These are phyloP conservation scores for Cerastis leucographa DNA, from an alignment of 2,888 invertebrate genomes.

Conservation along the genomic window DNA sequence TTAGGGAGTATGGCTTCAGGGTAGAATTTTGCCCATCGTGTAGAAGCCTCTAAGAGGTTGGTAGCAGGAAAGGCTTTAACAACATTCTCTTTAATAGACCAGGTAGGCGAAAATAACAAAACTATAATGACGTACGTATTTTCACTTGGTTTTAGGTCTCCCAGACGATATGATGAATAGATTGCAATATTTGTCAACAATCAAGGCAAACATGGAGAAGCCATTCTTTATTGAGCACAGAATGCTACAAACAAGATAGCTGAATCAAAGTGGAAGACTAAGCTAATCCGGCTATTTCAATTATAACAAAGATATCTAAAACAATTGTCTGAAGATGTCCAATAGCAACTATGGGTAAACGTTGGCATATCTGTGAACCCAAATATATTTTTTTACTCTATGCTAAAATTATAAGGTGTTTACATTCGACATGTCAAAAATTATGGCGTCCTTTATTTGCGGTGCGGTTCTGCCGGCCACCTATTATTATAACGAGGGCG, in stretches of 20 bases:
- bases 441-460: constrained; percentile 82
- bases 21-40: constrained; percentile 32
- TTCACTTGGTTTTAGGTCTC: background rate
- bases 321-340: background rate
- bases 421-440: constrained; percentile 85
- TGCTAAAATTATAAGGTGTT: constrained; percentile 83
- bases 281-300: background rate
- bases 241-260: background rate
- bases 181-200: background rate
- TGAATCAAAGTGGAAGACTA: background rate
- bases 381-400: constrained; percentile 66
- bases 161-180: background rate
- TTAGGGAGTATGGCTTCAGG: constrained; percentile 11
- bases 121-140: background rate
- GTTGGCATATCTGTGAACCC: constrained; percentile 22
- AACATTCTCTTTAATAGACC: background rate
- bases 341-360: background rate
- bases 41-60: constrained; percentile 26
- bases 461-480: constrained; percentile 75
- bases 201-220: background rate
- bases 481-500: constrained; percentile 81
- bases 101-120: background rate
- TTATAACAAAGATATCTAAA: background rate
- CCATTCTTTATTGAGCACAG: no score
- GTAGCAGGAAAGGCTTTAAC: no score